These are phyloP conservation scores for Eudemis profundana DNA, from an alignment of 2,888 invertebrate species.

Conservation along the genomic window DNA sequence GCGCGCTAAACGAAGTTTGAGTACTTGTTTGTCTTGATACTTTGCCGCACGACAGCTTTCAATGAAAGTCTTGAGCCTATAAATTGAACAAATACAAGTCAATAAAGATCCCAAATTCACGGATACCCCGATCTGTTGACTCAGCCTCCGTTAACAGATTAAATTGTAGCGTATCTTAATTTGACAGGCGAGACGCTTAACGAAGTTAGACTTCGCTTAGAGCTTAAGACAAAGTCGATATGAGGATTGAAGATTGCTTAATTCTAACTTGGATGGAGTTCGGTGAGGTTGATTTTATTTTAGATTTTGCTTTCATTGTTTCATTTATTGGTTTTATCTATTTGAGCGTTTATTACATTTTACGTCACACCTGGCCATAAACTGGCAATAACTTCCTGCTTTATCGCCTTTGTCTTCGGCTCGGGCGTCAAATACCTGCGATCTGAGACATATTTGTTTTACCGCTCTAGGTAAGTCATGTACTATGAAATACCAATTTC, in stretches of 20 bases:
- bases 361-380: too few relatives aligned
- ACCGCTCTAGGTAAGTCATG: too few relatives aligned
- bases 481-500: too few relatives aligned
- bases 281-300: constrained; percentile 13
- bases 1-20: too few relatives aligned
- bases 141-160: constrained; percentile 57
- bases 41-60: too few relatives aligned
- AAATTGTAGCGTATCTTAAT: constrained; percentile 58
- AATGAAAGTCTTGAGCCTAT: too few relatives aligned
- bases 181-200: constrained; percentile 52
- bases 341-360: too few relatives aligned
- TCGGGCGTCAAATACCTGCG: too few relatives aligned
- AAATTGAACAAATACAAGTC: constrained; percentile 3
- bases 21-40: too few relatives aligned
- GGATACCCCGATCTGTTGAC: constrained; percentile 52
- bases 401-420: too few relatives aligned
- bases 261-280: constrained; percentile 24
- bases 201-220: constrained; percentile 46
- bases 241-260: constrained; percentile 38
- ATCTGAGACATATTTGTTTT: too few relatives aligned
- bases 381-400: too few relatives aligned
- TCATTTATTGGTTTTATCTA: neutral
- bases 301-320: neutral
- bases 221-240: constrained; percentile 40
- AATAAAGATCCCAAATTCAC: constrained; percentile 19